Evolutionary conservation across 2,797 vertebrate species (phyloP), one percentile per base, ranked within the genome.

Genomic region (Melanotaenia maccullochi): DNA sequence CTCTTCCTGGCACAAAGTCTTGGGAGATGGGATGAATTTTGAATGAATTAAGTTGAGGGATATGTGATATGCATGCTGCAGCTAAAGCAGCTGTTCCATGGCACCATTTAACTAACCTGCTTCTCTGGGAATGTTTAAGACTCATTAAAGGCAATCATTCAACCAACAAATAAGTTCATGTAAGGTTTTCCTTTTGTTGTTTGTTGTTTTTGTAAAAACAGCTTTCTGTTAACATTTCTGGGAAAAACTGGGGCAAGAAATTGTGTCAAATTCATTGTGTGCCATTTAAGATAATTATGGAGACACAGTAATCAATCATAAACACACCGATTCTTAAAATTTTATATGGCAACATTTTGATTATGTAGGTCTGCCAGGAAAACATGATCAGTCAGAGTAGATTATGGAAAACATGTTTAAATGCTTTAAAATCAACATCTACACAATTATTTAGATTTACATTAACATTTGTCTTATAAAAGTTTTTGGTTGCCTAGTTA

Each of bases 1-100:
- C 83, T 81, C 81, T 83, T 92, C 89, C 89, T 81, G 75, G 65
- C 74, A 73, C 33, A 56, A 30, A 62, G 75, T 82, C 78, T 64
- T 13, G 57, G 82, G 65, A 72, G 71, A 69, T 63, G 35, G 73
- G 70, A 78, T 73, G 3, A 65, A 73, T 81, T 72, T 62, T 72
- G 36, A 42, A 71, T 76, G 57, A 85, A 76, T 72, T 49, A 64
- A 62, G 66, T 73, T 9, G 22, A 7, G 7, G 66, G 67, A 69
- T 57, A 68, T 52, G 60, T 49, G 61, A 73, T 79, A 76, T 72
- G 60, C 66, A 80, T 32, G 40, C 47, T 36, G 55, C 58, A 47
- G 76, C 74, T 64, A 25, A 65, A 76, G 72, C 83, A 78, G 83
- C 76, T 75, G 60, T 68, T 85, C 55, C 57, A 52, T 49, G 76